A percentile compares a stretch with the other conserved stretches of the same genome.
These are phyloP conservation scores for Seriola aureovittata DNA, from an alignment of 2,113 vertebrate species.

Conservation along the genomic window DNA sequence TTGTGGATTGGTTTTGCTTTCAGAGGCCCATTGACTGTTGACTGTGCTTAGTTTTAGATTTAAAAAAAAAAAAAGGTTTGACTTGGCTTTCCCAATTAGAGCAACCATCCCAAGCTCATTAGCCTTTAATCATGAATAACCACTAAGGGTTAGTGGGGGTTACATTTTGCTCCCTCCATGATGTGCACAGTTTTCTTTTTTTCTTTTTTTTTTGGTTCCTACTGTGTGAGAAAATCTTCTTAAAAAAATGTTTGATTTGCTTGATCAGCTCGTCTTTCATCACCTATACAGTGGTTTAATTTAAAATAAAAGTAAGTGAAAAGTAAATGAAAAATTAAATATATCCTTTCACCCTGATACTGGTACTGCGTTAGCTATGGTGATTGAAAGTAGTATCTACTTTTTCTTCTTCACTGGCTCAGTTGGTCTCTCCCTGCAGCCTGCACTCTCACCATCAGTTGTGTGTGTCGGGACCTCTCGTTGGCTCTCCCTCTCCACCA, in stretches of 20 bases:
- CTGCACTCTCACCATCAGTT: too few relatives aligned
- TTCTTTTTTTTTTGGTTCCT: background rate
- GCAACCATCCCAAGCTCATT: conserved; percentile 22
- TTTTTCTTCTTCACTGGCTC: too few relatives aligned
- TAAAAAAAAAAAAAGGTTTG: background rate
- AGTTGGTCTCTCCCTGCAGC: too few relatives aligned
- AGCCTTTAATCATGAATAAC: conserved; percentile 32
- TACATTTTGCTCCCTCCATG: conserved; percentile 20
- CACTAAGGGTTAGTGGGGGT: background rate
- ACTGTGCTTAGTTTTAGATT: conserved; percentile 1
- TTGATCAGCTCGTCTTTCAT: conserved; percentile 40
- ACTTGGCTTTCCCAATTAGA: background rate
- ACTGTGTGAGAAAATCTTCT: background rate
- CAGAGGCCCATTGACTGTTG: conserved; percentile 7
- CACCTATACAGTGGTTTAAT: background rate
- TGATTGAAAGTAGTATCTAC: too few relatives aligned
- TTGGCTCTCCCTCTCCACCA: too few relatives aligned
- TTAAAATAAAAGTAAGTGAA: too few relatives aligned
- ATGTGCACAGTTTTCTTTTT: background rate
- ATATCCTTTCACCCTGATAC: too few relatives aligned
- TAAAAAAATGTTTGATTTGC: background rate
- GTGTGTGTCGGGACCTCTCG: too few relatives aligned
- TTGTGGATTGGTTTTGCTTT: conserved; percentile 42
- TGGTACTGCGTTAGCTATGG: too few relatives aligned
- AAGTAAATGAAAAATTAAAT: too few relatives aligned